Evolutionary conservation across 1,140 invertebrate genomes (phyloP).

Genomic region (Philopotamus ludificatus): DNA sequence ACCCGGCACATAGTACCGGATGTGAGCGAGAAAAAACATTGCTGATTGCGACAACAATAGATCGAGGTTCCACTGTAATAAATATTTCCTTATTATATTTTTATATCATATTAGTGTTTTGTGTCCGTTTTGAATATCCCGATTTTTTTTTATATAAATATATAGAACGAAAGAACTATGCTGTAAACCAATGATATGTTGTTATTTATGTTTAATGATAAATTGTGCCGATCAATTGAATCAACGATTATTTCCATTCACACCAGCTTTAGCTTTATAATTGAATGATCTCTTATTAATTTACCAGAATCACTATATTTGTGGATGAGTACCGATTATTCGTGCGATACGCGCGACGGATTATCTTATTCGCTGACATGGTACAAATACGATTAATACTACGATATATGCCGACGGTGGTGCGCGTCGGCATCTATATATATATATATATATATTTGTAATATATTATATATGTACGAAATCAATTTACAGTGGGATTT

Average conservation of each 20-base stretch:
- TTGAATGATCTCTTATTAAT: constrained; percentile 19
- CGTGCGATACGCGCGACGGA: neutral
- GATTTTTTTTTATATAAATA: too few relatives aligned
- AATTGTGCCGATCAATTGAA: too few relatives aligned
- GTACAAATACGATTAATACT: constrained; percentile 39
- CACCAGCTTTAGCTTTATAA: constrained; percentile 17
- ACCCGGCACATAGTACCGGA: too few relatives aligned
- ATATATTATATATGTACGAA: constrained; percentile 24
- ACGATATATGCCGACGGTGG: constrained; percentile 35
- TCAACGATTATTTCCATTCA: too few relatives aligned
- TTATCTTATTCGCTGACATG: constrained; percentile 36
- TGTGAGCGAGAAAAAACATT: too few relatives aligned
- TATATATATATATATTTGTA: too few relatives aligned
- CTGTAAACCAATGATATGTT: constrained; percentile 27
- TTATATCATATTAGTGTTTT: too few relatives aligned
- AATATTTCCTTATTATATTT: too few relatives aligned
- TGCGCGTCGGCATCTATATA: neutral
- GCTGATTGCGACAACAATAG: too few relatives aligned
- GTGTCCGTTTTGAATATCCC: too few relatives aligned
- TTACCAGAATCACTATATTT: constrained; percentile 3
- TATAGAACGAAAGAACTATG: constrained; percentile 18
- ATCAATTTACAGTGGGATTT: constrained; percentile 43
- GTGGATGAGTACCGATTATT: neutral
- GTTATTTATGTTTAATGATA: constrained; percentile 20
- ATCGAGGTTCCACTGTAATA: too few relatives aligned